Conservation (phyloP, 2,797 vertebrate genomes). For the Parauchenoglanis ngamensis region DNA sequence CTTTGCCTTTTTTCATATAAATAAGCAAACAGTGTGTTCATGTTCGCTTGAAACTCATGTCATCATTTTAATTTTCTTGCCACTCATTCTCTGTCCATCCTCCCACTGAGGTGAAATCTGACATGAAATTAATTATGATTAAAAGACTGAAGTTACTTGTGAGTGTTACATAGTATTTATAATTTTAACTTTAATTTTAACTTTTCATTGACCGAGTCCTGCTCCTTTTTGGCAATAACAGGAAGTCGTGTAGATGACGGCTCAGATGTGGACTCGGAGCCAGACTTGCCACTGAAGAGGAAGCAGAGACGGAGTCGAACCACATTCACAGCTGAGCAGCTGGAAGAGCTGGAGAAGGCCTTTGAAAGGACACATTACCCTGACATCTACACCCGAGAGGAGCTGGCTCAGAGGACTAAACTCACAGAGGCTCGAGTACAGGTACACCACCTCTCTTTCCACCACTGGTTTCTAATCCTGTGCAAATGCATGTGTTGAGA, state of each 20-base stretch:
- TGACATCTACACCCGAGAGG: constrained; percentile 94
- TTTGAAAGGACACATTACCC: constrained; percentile 96
- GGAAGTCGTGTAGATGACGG: constrained; percentile 89
- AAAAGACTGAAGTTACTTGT: neutral
- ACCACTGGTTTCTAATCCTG: neutral
- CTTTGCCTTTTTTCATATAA: constrained; percentile 55
- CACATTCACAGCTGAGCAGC: constrained; percentile 93
- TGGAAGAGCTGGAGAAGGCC: constrained; percentile 95
- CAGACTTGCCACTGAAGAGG: constrained; percentile 90
- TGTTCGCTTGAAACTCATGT: constrained; percentile 45
- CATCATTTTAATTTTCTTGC: constrained; percentile 21
- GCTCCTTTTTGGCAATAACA: constrained; percentile 46
- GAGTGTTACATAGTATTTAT: neutral
- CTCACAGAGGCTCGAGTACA: constrained; percentile 93
- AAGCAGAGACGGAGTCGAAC: constrained; percentile 93
- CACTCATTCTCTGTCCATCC: constrained; percentile 10
- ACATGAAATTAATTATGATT: neutral
- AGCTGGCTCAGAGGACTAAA: constrained; percentile 94
- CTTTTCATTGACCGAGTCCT: neutral
- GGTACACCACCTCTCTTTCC: constrained; percentile 68
- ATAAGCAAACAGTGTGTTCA: constrained; percentile 51
- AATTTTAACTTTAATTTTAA: neutral
- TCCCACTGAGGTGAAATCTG: constrained; percentile 24
- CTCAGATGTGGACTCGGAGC: constrained; percentile 92
- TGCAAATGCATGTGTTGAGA: neutral